These are phyloP conservation scores for Sturnira hondurensis DNA, from an alignment of 2,113 vertebrate genomes.

Conservation along the genomic window DNA sequence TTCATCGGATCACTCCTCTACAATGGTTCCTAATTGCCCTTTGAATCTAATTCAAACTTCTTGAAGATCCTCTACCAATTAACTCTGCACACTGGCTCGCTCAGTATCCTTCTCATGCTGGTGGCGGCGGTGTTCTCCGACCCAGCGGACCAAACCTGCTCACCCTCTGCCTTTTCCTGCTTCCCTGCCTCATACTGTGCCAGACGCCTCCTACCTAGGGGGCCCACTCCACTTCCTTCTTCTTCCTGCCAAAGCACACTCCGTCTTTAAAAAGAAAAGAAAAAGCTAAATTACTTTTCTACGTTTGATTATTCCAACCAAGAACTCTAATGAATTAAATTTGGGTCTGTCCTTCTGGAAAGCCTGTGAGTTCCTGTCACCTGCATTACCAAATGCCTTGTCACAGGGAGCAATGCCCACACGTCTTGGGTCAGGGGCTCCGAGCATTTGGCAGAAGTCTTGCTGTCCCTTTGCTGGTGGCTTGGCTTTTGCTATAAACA, in stretches of 20 bases:
- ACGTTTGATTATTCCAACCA: not conserved
- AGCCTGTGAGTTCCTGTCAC: not conserved
- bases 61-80: conserved; percentile 42
- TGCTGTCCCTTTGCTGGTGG: not conserved
- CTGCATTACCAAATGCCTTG: too few relatives aligned
- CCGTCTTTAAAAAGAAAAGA: not conserved
- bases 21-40: conserved; percentile 46
- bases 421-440: not conserved
- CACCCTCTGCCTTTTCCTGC: not conserved
- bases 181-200: not conserved
- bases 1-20: not conserved
- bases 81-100: not conserved
- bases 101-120: not conserved
- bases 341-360: not conserved
- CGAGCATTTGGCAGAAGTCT: not conserved
- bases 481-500: not conserved
- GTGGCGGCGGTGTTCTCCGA: not conserved
- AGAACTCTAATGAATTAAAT: not conserved
- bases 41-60: conserved; percentile 64
- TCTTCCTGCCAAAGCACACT: not conserved
- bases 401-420: not conserved
- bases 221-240: not conserved
- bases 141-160: not conserved
- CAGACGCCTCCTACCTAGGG: not conserved
- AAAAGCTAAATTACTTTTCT: not conserved